Percentiles rank a stretch among this genome's conserved stretches.
Evolutionary conservation across 2,113 vertebrate species (phyloP).

Genomic region (Psilopogon haemacephalus): DNA sequence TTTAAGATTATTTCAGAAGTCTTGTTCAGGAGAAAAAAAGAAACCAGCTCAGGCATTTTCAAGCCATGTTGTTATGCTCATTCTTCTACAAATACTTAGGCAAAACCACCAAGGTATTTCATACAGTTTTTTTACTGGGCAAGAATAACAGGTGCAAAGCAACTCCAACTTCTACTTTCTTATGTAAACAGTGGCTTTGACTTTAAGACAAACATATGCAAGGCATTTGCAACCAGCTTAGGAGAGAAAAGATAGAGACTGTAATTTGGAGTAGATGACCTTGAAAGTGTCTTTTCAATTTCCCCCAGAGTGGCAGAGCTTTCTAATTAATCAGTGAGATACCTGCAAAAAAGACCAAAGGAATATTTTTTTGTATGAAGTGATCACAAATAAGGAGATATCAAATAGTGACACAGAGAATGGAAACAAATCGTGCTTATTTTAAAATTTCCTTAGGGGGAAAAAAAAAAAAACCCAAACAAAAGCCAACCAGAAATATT

Average conservation of each 20-base stretch:
- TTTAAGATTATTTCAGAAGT: not conserved
- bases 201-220: slow-evolving; percentile 17
- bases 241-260: not conserved
- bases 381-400: not conserved
- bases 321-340: slow-evolving; percentile 8
- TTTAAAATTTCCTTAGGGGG: not conserved
- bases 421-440: not conserved
- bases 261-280: not conserved
- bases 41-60: not conserved
- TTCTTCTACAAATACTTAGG: not conserved
- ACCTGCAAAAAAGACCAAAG: not conserved
- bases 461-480: no score
- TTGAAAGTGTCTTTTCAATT: not conserved
- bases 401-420: not conserved
- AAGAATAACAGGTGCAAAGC: slow-evolving; percentile 13
- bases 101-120: slow-evolving; percentile 1
- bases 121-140: not conserved
- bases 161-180: not conserved
- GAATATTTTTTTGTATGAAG: not conserved
- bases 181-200: not conserved
- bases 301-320: not conserved
- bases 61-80: not conserved
- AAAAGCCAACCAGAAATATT: not conserved
- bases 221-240: not conserved
- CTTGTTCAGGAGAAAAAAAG: not conserved